Evolutionary conservation across 2,797 vertebrate genomes (phyloP).

Genomic region (Chrysocyon brachyurus): DNA sequence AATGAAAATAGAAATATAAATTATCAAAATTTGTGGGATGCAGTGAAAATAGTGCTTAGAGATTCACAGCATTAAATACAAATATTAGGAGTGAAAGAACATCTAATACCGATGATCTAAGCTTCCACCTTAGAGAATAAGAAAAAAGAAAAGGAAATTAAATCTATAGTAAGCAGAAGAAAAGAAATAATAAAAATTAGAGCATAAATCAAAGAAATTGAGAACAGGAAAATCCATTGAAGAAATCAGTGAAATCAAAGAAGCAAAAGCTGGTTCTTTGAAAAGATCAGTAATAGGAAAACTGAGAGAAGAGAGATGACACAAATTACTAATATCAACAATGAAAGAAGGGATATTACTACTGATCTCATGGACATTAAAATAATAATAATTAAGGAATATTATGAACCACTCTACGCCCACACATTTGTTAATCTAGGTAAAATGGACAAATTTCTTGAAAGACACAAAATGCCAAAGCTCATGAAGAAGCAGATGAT

Average conservation of each 20-base stretch:
- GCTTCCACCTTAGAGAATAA: background rate
- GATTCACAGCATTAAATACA: background rate
- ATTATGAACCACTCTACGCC: background rate
- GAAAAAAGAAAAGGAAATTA: background rate
- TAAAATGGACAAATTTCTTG: conserved; percentile 22
- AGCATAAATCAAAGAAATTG: background rate
- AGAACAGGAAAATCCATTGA: background rate
- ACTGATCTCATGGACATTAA: background rate
- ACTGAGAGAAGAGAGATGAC: background rate
- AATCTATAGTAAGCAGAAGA: background rate
- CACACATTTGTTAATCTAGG: background rate
- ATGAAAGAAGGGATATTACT: background rate
- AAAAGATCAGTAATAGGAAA: background rate
- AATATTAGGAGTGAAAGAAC: background rate
- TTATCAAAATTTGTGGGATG: background rate
- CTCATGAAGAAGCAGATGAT: background rate
- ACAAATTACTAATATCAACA: background rate
- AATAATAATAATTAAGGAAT: background rate
- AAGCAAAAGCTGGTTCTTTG: background rate
- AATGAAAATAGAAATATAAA: background rate
- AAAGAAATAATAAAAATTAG: background rate
- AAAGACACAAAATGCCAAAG: background rate
- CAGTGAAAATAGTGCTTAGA: background rate
- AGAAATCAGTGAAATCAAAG: background rate
- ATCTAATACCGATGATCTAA: background rate